Conservation (phyloP, 2,888 invertebrate genomes). For the Lymantria dispar region DNA sequence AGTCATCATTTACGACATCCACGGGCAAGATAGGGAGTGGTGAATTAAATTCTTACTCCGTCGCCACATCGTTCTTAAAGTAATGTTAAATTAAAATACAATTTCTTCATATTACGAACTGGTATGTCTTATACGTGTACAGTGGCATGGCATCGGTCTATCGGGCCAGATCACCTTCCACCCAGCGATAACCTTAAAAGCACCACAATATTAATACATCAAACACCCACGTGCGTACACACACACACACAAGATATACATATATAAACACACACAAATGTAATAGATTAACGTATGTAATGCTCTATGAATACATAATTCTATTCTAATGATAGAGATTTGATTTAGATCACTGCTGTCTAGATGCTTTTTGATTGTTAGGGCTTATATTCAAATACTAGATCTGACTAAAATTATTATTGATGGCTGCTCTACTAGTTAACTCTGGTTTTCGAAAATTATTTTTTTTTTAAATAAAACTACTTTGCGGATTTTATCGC, state of each 20-base stretch:
- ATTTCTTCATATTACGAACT: slow-evolving; percentile 2
- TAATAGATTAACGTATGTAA: neutral
- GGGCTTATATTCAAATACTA: too few relatives aligned
- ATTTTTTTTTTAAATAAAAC: too few relatives aligned
- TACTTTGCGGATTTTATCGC: too few relatives aligned
- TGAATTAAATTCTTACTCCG: too few relatives aligned
- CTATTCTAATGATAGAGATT: neutral
- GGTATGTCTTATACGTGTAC: slow-evolving; percentile 36
- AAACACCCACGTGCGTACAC: slow-evolving; percentile 63
- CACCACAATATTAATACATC: slow-evolving; percentile 79
- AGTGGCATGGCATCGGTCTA: slow-evolving; percentile 72
- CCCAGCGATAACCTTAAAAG: slow-evolving; percentile 80
- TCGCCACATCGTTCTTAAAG: too few relatives aligned
- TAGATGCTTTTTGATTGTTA: too few relatives aligned
- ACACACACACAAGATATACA: slow-evolving; percentile 14
- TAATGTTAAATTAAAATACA: neutral
- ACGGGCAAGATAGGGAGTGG: too few relatives aligned
- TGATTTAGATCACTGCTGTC: too few relatives aligned
- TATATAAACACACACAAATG: neutral
- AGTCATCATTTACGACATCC: too few relatives aligned
- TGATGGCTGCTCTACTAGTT: too few relatives aligned
- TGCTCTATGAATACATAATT: neutral
- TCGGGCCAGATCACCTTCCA: slow-evolving; percentile 81
- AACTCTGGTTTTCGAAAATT: too few relatives aligned
- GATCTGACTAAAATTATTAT: too few relatives aligned